Base-by-base conservation (phyloP, 2,797 vertebrate species). In the Pitangus sulphuratus region DNA sequence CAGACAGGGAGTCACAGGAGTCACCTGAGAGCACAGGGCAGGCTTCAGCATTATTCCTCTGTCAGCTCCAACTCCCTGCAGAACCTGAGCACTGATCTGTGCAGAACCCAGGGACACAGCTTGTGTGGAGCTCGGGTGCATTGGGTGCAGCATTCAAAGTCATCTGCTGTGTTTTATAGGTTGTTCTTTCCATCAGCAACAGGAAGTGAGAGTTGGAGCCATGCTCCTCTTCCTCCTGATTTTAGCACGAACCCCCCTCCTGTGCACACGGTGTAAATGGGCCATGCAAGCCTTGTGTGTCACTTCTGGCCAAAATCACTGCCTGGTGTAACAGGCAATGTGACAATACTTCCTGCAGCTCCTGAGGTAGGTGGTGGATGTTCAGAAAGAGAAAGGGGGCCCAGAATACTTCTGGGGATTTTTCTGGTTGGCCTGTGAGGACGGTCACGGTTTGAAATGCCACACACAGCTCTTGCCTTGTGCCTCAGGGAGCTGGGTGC, bases 241-340 rank as follows among this genome's bases (percentile, higher is more conserved):
- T 68, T 60, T 13, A 76, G 31, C 28, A 65, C 58, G 37, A 44
- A 54, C 60, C 13, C 11, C n/a, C 7, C 5, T 66, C 53, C 26
- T 17, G 30, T 11, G 22, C 11, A 8, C 17, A 3, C 2, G 15
- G 48, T 30, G 10, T 17, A n/a, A 48, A 65, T 0, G 0, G 22
- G 47, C 51, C 39, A 25, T 8, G 31, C 12, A 35, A 44, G 31
- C 25, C 48, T 6, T 15, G 20, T 16, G 9, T 5, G 16, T 31
- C 42, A 40, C 71, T 48, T 64, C 84, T 56, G 47, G 58, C 26
- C 45, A 30, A 31, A 75, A 75, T 33, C 39, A 24, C 25, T 12
- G 57, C n/a, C 80, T 42, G 42, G 12, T 45, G 16, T 12, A 57
- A 53, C 1, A 19, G 13, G n/a, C 9, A 70, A 15, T 0, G 0